phyloP scores from a whole-genome alignment of 2,888 invertebrate genomes.

The Dermolepida albohirtum region DNA sequence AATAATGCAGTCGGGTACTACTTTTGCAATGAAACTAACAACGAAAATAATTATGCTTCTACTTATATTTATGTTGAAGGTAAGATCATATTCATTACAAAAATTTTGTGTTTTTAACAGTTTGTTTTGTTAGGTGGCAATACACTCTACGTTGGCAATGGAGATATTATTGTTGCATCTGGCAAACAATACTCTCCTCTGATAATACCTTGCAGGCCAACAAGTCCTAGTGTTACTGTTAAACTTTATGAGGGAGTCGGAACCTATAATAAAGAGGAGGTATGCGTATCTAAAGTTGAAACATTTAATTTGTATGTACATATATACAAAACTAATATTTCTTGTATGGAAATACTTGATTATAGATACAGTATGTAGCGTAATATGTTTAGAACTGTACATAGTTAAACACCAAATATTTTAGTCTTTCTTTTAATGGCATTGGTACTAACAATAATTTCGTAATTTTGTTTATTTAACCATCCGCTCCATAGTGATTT shows the following conservation, averaged over 20 bases:
- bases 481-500: no score
- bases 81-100: constrained; percentile 53
- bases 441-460: no score
- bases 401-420: no score
- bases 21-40: constrained; percentile 61
- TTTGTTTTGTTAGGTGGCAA: constrained; percentile 62
- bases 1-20: constrained; percentile 63
- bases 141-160: constrained; percentile 64
- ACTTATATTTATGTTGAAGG: constrained; percentile 71
- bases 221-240: constrained; percentile 70
- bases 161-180: constrained; percentile 55
- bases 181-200: constrained; percentile 63
- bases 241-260: constrained; percentile 54
- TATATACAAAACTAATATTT: neutral
- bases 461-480: no score
- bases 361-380: no score
- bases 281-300: neutral
- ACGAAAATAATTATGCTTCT: constrained; percentile 61
- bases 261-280: neutral
- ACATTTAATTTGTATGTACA: constrained; percentile 8
- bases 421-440: no score
- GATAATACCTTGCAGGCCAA: constrained; percentile 74
- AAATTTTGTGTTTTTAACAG: neutral
- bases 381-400: no score
- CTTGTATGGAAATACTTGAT: no score